Percentiles rank a stretch among this genome's conserved stretches.
Evolutionary conservation across 1,140 invertebrate species (phyloP).

Genomic region (Drosophila kurseongensis): DNA sequence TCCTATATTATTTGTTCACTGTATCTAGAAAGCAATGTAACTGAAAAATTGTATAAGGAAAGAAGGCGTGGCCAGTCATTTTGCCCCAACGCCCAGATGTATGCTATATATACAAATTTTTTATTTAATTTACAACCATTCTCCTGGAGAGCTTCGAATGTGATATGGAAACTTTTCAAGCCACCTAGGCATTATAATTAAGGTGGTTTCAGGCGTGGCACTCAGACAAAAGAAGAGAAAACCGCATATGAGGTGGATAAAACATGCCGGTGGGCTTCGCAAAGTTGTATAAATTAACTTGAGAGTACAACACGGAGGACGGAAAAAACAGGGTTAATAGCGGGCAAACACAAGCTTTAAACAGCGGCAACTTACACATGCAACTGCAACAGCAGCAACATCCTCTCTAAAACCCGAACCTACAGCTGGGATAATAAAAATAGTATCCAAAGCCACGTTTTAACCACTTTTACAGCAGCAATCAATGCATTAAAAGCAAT

Average conservation of each 20-base stretch:
- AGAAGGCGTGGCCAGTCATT: background rate
- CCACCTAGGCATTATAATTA: conserved; percentile 10
- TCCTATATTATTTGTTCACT: too few species aligned
- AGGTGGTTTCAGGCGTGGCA: conserved; percentile 11
- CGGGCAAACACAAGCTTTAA: background rate
- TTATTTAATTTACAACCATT: background rate
- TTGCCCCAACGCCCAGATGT: conserved; percentile 10
- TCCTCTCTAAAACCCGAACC: conserved; percentile 1
- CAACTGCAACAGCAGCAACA: background rate
- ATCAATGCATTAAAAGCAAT: conserved; percentile 33
- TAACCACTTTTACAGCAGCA: conserved; percentile 15
- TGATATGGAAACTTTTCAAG: conserved; percentile 6
- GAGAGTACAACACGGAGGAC: background rate
- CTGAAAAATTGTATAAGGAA: too few species aligned
- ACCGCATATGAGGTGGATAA: background rate
- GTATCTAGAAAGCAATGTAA: too few species aligned
- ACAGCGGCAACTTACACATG: conserved; percentile 3
- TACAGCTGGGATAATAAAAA: background rate
- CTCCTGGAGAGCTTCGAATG: background rate
- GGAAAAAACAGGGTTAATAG: background rate
- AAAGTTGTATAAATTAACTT: conserved; percentile 2
- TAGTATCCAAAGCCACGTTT: background rate
- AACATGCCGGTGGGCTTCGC: background rate
- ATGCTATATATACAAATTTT: background rate
- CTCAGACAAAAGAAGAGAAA: background rate